Percentiles rank a stretch among this genome's conserved stretches.
These are phyloP conservation scores for western clawed frog (Xenopus tropicalis) DNA, from an alignment of 2,113 vertebrate genomes.

Conservation along the genomic window DNA sequence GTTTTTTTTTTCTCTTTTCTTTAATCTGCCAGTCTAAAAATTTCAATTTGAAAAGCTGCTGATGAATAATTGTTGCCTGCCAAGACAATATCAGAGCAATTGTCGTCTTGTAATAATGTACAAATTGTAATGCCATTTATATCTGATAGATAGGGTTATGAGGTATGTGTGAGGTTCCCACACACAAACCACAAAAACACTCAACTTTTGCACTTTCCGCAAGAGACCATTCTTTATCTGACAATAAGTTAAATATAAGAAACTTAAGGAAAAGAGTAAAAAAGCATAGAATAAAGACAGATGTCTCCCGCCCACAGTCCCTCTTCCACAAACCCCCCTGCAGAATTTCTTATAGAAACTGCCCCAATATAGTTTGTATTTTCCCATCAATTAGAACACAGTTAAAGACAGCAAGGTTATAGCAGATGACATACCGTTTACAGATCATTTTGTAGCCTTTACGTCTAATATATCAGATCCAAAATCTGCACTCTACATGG, in stretches of 20 bases:
- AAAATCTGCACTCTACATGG: slow-evolving; percentile 6
- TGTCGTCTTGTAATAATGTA: slow-evolving; percentile 31
- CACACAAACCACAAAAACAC: slow-evolving; percentile 23
- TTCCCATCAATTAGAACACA: background rate
- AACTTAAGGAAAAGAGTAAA: too few relatives aligned
- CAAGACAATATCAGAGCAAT: slow-evolving; percentile 41
- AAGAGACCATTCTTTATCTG: too few relatives aligned
- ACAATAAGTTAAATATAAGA: too few relatives aligned
- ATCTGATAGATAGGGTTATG: slow-evolving; percentile 21
- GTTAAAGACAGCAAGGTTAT: slow-evolving; percentile 14
- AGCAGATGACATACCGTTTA: slow-evolving; percentile 32
- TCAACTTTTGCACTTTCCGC: slow-evolving; percentile 18
- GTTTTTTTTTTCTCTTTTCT: slow-evolving; percentile 38
- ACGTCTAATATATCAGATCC: slow-evolving; percentile 47
- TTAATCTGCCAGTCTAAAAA: slow-evolving; percentile 39
- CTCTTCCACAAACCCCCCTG: too few relatives aligned
- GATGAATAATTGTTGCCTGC: slow-evolving; percentile 44
- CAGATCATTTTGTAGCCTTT: slow-evolving; percentile 25
- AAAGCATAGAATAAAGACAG: too few relatives aligned
- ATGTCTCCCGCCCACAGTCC: too few relatives aligned
- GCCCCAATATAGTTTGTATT: too few relatives aligned
- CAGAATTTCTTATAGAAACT: background rate
- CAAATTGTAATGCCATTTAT: slow-evolving; percentile 32
- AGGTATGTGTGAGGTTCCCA: slow-evolving; percentile 26
- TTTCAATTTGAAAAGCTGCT: slow-evolving; percentile 38